Evolutionary conservation across 2,888 invertebrate species (phyloP).

Genomic region (Lysandra bellargus): DNA sequence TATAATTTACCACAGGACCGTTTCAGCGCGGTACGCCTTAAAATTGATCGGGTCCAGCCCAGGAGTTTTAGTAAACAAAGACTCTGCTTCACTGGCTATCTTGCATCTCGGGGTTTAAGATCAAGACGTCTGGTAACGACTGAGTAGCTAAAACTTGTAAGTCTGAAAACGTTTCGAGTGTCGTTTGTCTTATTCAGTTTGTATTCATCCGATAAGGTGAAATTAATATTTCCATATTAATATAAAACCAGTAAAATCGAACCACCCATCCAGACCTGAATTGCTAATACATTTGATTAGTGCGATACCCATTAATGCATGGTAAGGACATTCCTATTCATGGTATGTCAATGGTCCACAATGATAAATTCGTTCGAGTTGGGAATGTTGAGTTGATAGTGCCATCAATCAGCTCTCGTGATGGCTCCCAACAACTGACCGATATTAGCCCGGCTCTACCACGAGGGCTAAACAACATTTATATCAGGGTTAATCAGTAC

Average conservation of each 20-base stretch:
- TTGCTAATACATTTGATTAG: neutral
- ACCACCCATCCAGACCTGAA: neutral
- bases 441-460: neutral
- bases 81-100: too few relatives aligned
- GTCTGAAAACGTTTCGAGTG: neutral
- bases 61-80: too few relatives aligned
- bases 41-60: too few relatives aligned
- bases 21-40: too few relatives aligned
- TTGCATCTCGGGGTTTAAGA: too few relatives aligned
- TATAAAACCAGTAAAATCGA: neutral
- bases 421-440: neutral
- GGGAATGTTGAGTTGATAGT: constrained; percentile 10
- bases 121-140: neutral
- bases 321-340: neutral
- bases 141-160: neutral
- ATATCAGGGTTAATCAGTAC: neutral
- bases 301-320: neutral
- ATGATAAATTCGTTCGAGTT: constrained; percentile 4
- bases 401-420: constrained; percentile 10
- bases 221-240: neutral
- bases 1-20: too few relatives aligned
- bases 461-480: neutral
- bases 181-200: neutral
- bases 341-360: neutral
- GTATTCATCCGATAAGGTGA: neutral